Conservation (phyloP, 2,888 invertebrate species). For the Troilus luridus region DNA sequence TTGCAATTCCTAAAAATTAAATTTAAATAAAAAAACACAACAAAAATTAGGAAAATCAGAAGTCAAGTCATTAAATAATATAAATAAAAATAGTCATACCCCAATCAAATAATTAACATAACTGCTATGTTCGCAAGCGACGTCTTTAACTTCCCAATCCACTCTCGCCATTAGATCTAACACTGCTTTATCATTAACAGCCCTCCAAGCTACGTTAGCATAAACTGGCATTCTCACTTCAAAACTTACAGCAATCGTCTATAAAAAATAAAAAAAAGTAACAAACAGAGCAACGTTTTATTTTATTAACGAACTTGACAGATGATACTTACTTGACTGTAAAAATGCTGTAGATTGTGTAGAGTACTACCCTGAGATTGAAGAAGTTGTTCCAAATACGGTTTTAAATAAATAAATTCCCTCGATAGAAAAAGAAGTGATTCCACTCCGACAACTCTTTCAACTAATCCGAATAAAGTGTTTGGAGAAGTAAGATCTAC, state of each 20-base stretch:
- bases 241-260: conserved; percentile 80
- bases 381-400: conserved; percentile 88
- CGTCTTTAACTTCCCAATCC: conserved; percentile 95
- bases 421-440: conserved; percentile 91
- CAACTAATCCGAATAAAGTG: conserved; percentile 84
- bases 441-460: conserved; percentile 92
- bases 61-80: background rate
- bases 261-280: conserved; percentile 66
- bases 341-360: conserved; percentile 80
- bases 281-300: background rate
- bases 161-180: conserved; percentile 91
- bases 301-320: background rate
- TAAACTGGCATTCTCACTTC: conserved; percentile 90
- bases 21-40: conserved; percentile 19
- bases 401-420: conserved; percentile 87
- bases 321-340: conserved; percentile 69
- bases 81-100: conserved; percentile 69
- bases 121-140: conserved; percentile 92
- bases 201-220: conserved; percentile 85
- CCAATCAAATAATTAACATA: conserved; percentile 86
- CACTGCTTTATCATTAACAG: conserved; percentile 83
- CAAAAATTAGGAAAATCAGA: background rate
- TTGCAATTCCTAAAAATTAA: conserved; percentile 76
- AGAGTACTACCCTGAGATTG: conserved; percentile 77
- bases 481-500: conserved; percentile 80